phyloP scores from a whole-genome alignment of 2,797 vertebrate genomes.

The Chaunax sp. region DNA sequence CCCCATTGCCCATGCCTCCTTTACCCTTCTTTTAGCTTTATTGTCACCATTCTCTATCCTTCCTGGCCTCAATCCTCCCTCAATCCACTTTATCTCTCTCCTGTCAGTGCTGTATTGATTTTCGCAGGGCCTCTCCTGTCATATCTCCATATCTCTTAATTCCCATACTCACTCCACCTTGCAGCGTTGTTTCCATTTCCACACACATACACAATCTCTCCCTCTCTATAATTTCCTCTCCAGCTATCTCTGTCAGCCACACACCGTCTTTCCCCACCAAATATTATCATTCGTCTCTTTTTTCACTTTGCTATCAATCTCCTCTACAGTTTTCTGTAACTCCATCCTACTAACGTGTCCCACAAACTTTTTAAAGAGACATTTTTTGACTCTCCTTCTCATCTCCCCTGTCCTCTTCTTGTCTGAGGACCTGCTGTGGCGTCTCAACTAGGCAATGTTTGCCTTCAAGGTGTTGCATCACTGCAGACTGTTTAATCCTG shows the following conservation, averaged over 20 bases:
- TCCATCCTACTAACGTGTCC: constrained; percentile 13
- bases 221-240: constrained; percentile 37
- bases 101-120: constrained; percentile 68
- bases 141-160: constrained; percentile 77
- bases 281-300: constrained; percentile 57
- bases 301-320: constrained; percentile 35
- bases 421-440: too few relatives aligned
- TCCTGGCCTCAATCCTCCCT: constrained; percentile 44
- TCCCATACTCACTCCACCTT: constrained; percentile 54
- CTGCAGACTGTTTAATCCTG: constrained; percentile 43
- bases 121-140: constrained; percentile 59
- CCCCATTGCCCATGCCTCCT: constrained; percentile 29
- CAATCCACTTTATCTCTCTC: constrained; percentile 62
- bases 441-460: too few relatives aligned
- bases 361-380: constrained; percentile 10
- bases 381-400: constrained; percentile 40
- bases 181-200: constrained; percentile 51
- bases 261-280: constrained; percentile 29
- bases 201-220: constrained; percentile 17
- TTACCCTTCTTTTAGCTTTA: constrained; percentile 43
- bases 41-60: constrained; percentile 39
- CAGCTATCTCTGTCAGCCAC: constrained; percentile 25
- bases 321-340: constrained; percentile 20
- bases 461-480: constrained; percentile 35
- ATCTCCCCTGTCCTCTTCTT: constrained; percentile 38